Base-by-base conservation (phyloP, 23 tunicate genomes). In the Aplidium turbinatum region DNA sequence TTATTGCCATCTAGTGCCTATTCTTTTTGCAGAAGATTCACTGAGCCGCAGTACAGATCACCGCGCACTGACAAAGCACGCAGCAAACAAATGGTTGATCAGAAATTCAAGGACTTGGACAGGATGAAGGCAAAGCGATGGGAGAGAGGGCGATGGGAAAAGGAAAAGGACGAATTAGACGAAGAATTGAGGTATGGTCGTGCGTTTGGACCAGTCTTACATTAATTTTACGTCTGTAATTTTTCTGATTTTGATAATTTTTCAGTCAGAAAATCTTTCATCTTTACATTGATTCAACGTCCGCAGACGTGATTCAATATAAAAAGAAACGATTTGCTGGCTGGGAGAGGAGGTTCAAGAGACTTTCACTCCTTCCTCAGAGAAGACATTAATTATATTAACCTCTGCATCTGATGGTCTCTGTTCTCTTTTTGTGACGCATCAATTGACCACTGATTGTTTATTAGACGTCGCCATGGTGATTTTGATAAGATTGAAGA, bases 71-170 rank as follows among this genome's bases (percentile, higher is more conserved):
- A 71, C 20, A 89, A 82, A 63, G 75, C 84, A 3, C 34, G 76
- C 2, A 60, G 81, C n/a, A 70, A 84, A 9, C 96, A 81, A 22
- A 55, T 80, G n/a, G 70, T 81, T 20, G 25, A 70, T 20, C 81
- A 90, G 31, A 63, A 65, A 39, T 91, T 84, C 38, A 88, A 91
- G 76, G 91, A 91, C 22, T 70, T 84, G 54, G 97, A 91, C 57
- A 42, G 97, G 57, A 47, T 57, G 40, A 54, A 54, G 58, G 97
- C 97, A 38, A 82, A 84, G 64, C 63, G 69, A 57, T 91, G 97
- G 97, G 97, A 91, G 58, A 47, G 75, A 36, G 97, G 68, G 26
- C 47, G 97, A 31, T 50, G 75, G 97, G 83, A 80, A 68, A 73
- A 83, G 58, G 97, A 91, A 63, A 83, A 84, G 51, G 79, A 74